phyloP scores from a whole-genome alignment of 2,888 invertebrate species.

The Tenthredo notha region DNA sequence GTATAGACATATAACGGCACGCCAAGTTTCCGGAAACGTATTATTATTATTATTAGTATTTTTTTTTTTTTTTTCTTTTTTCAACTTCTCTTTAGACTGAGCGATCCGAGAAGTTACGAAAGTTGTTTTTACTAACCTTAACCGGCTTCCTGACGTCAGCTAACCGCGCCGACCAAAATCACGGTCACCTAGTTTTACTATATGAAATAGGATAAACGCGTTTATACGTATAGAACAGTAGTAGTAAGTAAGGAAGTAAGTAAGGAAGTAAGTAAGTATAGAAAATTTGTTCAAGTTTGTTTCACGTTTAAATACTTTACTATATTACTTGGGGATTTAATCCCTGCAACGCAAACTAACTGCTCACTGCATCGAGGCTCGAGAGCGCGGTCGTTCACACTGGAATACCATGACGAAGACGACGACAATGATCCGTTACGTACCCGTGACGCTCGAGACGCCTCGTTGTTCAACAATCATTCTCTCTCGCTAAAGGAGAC shows the following conservation, averaged over 20 bases:
- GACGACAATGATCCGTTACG: constrained; percentile 31
- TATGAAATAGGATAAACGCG: constrained; percentile 4
- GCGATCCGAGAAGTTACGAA: constrained; percentile 13
- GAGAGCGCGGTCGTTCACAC: constrained; percentile 45
- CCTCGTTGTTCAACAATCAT: neutral
- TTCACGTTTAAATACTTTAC: neutral
- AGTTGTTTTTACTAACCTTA: constrained; percentile 32
- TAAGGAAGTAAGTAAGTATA: neutral
- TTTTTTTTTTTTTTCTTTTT: neutral
- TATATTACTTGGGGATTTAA: neutral
- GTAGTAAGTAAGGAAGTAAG: neutral
- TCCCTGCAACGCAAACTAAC: neutral
- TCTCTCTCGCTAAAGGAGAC: neutral
- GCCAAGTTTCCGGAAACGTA: neutral
- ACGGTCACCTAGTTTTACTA: constrained; percentile 35
- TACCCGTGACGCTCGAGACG: neutral
- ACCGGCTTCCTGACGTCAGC: constrained; percentile 33
- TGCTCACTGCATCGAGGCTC: constrained; percentile 17
- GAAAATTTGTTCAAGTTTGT: neutral
- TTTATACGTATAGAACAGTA: neutral
- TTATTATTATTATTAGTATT: too few species aligned
- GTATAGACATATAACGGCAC: neutral
- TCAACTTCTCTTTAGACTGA: neutral
- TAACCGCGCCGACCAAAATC: constrained; percentile 29
- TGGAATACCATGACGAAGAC: constrained; percentile 2